Conservation (phyloP, 2,888 invertebrate species). For the Cephus pygmeus region DNA sequence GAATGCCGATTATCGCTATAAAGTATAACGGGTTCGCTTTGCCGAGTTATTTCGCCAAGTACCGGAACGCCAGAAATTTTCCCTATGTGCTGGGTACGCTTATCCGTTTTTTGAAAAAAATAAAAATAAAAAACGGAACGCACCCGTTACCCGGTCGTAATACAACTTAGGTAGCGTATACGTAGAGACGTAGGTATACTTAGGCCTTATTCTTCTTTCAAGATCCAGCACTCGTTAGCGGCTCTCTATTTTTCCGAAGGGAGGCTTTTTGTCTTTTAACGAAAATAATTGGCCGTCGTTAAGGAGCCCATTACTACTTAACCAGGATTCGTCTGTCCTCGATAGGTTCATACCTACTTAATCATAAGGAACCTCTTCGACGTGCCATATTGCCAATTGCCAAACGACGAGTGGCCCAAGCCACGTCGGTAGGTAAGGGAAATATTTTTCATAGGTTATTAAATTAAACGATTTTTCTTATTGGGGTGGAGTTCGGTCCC, state of each 20-base stretch:
- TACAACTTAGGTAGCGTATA: not conserved
- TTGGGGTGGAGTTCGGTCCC: constrained; percentile 25
- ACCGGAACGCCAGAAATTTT: not conserved
- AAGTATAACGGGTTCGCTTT: not conserved
- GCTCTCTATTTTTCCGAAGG: not conserved
- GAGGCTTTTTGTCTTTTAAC: constrained; percentile 23
- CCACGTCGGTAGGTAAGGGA: constrained; percentile 21
- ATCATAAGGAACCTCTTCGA: not conserved
- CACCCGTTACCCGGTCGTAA: not conserved
- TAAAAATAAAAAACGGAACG: too few species aligned
- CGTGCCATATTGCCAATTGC: not conserved
- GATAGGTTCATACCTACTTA: not conserved
- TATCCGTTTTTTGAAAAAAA: not conserved
- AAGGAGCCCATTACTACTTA: constrained; percentile 24
- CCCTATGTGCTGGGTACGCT: not conserved
- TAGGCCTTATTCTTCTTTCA: not conserved
- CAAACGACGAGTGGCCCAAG: not conserved
- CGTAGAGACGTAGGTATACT: not conserved
- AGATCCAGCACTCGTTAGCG: not conserved
- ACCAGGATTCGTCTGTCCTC: not conserved
- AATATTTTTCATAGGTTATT: constrained; percentile 59
- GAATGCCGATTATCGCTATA: not conserved
- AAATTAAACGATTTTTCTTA: constrained; percentile 63
- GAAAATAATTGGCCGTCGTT: constrained; percentile 54
- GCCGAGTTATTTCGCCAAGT: not conserved